Percentiles rank a stretch among this genome's conserved stretches.
phyloP scores from a whole-genome alignment of 2,797 vertebrate genomes.

The Myripristis murdjan region DNA sequence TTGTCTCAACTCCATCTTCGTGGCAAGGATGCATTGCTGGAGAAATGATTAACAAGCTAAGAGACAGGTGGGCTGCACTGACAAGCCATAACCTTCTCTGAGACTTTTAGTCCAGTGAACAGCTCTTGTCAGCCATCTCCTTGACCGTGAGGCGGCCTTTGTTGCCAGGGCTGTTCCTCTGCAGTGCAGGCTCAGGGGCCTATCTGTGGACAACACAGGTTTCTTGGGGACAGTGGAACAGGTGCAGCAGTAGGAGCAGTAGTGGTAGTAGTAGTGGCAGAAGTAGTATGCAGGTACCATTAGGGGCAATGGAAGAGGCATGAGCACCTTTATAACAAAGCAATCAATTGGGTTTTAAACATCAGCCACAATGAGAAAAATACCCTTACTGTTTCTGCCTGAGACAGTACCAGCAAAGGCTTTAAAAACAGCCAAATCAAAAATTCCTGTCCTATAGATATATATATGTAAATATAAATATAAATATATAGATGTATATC shows the following conservation, averaged over 20 bases:
- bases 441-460: conserved; percentile 34
- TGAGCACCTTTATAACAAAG: conserved; percentile 85
- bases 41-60: conserved; percentile 5
- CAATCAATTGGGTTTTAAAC: conserved; percentile 84
- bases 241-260: conserved; percentile 63
- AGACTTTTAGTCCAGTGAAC: conserved; percentile 59
- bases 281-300: conserved; percentile 81
- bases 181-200: conserved; percentile 71
- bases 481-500: no score
- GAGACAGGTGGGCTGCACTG: conserved; percentile 30
- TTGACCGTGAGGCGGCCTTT: conserved; percentile 63
- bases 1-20: conserved; percentile 14
- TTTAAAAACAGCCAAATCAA: conserved; percentile 62
- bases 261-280: conserved; percentile 66
- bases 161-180: conserved; percentile 71
- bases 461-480: conserved; percentile 2
- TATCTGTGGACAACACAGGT: conserved; percentile 77
- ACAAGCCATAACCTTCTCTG: conserved; percentile 48
- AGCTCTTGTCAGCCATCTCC: conserved; percentile 62
- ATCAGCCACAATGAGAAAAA: conserved; percentile 76
- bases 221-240: conserved; percentile 79
- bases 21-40: not conserved
- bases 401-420: conserved; percentile 71
- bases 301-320: conserved; percentile 82
- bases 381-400: conserved; percentile 71